Percentiles rank a stretch among this genome's conserved stretches.
phyloP scores from a whole-genome alignment of 2,113 vertebrate genomes.

The Haemorhous mexicanus region DNA sequence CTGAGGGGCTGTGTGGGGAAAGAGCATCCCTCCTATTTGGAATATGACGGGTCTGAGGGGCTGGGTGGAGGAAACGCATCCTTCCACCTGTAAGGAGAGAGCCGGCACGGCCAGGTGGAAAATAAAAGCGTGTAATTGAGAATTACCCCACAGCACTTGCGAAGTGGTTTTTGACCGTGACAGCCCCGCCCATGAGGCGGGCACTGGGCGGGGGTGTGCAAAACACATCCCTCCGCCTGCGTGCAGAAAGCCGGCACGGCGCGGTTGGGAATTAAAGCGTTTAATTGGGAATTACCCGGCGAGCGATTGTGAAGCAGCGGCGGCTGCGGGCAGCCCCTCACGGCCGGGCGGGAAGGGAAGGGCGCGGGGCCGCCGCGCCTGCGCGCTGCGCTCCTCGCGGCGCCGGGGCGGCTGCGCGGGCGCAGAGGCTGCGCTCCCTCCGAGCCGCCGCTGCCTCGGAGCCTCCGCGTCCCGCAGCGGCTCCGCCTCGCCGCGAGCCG shows the following conservation, averaged over 20 bases:
- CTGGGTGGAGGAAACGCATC: background rate
- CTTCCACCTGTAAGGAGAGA: background rate
- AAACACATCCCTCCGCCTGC: background rate
- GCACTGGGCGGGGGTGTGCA: background rate
- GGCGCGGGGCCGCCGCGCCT: background rate
- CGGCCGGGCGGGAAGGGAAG: background rate
- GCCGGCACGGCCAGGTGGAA: no score
- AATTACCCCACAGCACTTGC: background rate
- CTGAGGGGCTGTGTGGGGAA: background rate
- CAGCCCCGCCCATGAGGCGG: background rate
- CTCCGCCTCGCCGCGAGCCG: background rate
- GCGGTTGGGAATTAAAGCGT: fast-evolving
- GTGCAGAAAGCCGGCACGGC: background rate
- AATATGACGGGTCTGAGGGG: background rate
- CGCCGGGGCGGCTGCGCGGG: conserved; percentile 1
- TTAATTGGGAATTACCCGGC: fast-evolving
- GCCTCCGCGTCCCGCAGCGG: background rate
- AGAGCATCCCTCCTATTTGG: background rate
- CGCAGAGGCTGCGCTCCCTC: background rate
- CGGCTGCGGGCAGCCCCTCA: background rate
- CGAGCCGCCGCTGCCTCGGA: background rate
- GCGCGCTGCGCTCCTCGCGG: background rate
- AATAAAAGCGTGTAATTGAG: fast-evolving
- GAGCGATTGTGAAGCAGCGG: fast-evolving
- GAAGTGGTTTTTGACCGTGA: fast-evolving